Evolutionary conservation across 2,113 vertebrate genomes (phyloP), one percentile per base, ranked within the genome.

Genomic region (Tenrec ecaudatus): DNA sequence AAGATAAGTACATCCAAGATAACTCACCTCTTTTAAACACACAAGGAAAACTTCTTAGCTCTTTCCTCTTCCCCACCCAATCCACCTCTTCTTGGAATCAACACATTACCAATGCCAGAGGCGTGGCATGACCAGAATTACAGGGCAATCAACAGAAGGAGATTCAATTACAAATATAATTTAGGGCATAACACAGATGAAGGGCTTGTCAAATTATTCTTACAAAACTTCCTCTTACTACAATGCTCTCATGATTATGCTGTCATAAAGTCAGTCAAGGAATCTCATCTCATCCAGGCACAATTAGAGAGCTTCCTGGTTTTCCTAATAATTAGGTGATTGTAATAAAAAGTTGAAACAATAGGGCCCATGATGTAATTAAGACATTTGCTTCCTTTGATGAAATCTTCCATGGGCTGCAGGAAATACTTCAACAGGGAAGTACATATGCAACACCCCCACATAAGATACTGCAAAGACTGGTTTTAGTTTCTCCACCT

Each of bases 191-290:
- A 88, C 81, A 60, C 36, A 73, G 82, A 86, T 2, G 43, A 83
- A 66, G 88, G 40, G 66, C 86, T 93, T 88, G 73, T 92, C 90
- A 86, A 86, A 89, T 94, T 81, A 85, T 71, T 94, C 92, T 97
- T 96, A 93, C 89, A 89, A 96, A 93, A 96, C 73, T 95, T 96
- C 95, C 96, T 95, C 90, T 95, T 94, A 89, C 83, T 85, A 93
- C 90, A 29, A 86, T 82, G 83, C 53, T 95, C 53, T 81, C 80
- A 57, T 94, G 85, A 89, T 47, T 73, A 43, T 89, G 27, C 60
- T 81, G 66, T 78, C 78, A 87, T 83, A 60, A 5, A 57, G 89
- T 64, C 29, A 1, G 38, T 75, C 62, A 57, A 78, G 88, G 29
- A 22, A 80, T 36, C 86, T 81, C 62, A 82, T 36, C 86, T 81